Evolutionary conservation across 1,140 invertebrate genomes (phyloP).

Genomic region (Rhagoletis pomonella): DNA sequence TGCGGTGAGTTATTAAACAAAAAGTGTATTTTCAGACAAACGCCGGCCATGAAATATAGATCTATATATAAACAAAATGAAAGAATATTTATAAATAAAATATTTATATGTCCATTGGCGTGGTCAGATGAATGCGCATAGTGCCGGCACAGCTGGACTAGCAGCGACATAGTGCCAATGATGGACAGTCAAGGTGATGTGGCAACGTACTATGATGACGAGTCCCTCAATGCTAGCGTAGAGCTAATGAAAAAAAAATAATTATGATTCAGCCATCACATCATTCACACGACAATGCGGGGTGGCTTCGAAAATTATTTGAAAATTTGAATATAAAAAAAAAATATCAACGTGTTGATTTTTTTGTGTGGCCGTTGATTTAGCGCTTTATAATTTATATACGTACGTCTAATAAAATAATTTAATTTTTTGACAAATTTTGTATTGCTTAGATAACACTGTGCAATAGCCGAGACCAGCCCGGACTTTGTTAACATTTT

Average conservation of each 20-base stretch:
- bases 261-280: not conserved
- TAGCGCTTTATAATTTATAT: not conserved
- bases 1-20: too few relatives aligned
- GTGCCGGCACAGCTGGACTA: not conserved
- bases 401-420: not conserved
- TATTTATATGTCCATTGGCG: not conserved
- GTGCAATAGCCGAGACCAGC: too few relatives aligned
- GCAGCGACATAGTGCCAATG: not conserved
- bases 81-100: not conserved
- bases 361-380: too few relatives aligned
- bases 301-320: not conserved
- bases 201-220: not conserved
- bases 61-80: too few relatives aligned
- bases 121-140: not conserved
- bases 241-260: not conserved
- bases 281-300: not conserved
- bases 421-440: too few relatives aligned
- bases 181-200: constrained; percentile 21
- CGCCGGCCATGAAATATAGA: too few relatives aligned
- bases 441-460: too few relatives aligned
- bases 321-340: not conserved
- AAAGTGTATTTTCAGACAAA: too few relatives aligned
- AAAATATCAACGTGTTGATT: not conserved
- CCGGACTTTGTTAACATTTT: too few relatives aligned
- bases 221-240: too few relatives aligned